A percentile compares a stretch with the other conserved stretches of the same genome.
Evolutionary conservation across 1,140 invertebrate species (phyloP).

Genomic region (Aphelinus certus): DNA sequence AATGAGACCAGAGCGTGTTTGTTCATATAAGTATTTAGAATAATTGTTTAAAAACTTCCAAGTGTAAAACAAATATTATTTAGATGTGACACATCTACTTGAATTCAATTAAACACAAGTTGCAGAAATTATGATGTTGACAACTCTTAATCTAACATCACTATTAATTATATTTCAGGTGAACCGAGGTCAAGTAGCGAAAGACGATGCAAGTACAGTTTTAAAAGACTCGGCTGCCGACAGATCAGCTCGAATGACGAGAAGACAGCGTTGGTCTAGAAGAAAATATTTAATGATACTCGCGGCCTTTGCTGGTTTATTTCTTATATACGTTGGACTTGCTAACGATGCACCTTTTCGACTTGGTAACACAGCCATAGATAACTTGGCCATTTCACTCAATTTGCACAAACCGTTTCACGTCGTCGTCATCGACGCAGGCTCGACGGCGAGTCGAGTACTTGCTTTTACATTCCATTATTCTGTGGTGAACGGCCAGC

Average conservation of each 20-base stretch:
- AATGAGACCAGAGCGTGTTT: too few species aligned
- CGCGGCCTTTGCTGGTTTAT: constrained; percentile 45
- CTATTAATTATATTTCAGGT: constrained; percentile 1
- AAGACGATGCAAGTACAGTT: neutral
- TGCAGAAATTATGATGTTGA: too few species aligned
- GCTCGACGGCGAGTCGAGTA: constrained; percentile 92
- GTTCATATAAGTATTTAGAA: too few species aligned
- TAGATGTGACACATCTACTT: too few species aligned
- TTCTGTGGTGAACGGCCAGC: constrained; percentile 72
- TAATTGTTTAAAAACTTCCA: too few species aligned
- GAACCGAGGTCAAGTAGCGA: neutral
- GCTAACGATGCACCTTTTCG: constrained; percentile 55
- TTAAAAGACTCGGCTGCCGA: neutral
- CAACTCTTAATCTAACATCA: neutral
- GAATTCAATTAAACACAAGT: too few species aligned
- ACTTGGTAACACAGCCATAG: constrained; percentile 56
- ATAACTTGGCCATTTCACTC: constrained; percentile 57
- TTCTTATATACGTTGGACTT: constrained; percentile 57
- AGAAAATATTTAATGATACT: constrained; percentile 48
- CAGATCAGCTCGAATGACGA: constrained; percentile 31
- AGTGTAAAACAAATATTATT: too few species aligned
- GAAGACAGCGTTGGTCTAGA: constrained; percentile 17
- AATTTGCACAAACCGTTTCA: constrained; percentile 74
- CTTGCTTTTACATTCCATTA: constrained; percentile 89
- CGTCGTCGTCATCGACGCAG: constrained; percentile 95